Evolutionary conservation across 2,888 invertebrate genomes (phyloP).

Genomic region (Eupithecia subfuscata): DNA sequence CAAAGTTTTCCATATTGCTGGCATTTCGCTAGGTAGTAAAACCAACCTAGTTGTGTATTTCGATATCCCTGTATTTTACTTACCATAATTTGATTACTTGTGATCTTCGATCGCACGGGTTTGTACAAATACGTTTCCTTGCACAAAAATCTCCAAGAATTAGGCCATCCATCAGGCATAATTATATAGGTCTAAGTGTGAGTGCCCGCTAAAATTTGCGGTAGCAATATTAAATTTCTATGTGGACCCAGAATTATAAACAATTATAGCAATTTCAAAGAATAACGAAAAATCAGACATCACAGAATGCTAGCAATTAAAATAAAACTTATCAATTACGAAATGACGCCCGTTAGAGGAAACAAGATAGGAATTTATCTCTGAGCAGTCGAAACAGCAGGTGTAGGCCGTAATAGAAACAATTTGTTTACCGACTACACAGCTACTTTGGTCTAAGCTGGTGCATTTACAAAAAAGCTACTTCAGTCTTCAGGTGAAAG

Average conservation of each 20-base stretch:
- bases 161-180: neutral
- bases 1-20: conserved; percentile 75
- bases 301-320: conserved; percentile 43
- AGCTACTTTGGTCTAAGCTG: conserved; percentile 10
- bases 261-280: neutral
- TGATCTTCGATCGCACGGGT: neutral
- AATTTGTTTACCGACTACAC: conserved; percentile 76
- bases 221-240: neutral
- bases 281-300: neutral
- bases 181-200: neutral
- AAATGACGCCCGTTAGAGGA: conserved; percentile 56
- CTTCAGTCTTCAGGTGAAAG: neutral
- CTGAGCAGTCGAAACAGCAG: conserved; percentile 67
- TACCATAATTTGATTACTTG: neutral
- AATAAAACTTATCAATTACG: conserved; percentile 56
- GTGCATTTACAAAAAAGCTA: neutral
- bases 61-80: neutral
- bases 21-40: neutral
- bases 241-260: neutral
- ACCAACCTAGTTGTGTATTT: neutral
- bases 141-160: neutral
- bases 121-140: neutral
- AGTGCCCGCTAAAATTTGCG: neutral
- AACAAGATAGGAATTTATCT: conserved; percentile 66
- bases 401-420: conserved; percentile 72